These are phyloP conservation scores for Tenthredo notha DNA, from an alignment of 2,888 invertebrate genomes.

Conservation along the genomic window DNA sequence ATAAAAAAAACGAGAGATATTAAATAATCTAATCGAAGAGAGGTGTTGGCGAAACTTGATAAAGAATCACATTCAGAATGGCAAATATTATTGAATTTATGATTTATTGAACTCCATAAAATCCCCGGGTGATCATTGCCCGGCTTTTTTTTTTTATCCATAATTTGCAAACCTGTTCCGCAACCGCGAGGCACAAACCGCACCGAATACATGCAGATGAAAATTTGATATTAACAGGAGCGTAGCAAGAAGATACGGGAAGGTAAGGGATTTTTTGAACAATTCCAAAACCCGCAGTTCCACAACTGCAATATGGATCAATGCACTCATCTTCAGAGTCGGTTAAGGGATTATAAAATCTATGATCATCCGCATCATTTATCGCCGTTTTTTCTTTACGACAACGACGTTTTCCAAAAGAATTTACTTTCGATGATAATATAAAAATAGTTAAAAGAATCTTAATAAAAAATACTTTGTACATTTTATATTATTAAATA, in stretches of 20 bases:
- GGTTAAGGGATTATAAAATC: conserved; percentile 40
- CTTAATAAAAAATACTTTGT: neutral
- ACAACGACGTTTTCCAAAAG: conserved; percentile 51
- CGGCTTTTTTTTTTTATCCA: neutral
- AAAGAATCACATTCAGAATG: neutral
- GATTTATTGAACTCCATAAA: neutral
- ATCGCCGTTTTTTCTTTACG: conserved; percentile 13
- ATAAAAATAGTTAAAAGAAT: neutral
- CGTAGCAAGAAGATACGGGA: conserved; percentile 49
- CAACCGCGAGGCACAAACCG: conserved; percentile 71
- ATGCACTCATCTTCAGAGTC: conserved; percentile 39
- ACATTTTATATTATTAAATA: conserved; percentile 14
- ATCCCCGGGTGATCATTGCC: neutral
- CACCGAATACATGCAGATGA: conserved; percentile 73
- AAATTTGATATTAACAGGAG: conserved; percentile 63
- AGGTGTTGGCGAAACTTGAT: neutral
- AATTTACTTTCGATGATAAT: neutral
- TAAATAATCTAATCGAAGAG: conserved; percentile 2
- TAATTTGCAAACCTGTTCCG: conserved; percentile 66
- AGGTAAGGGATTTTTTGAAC: conserved; percentile 69
- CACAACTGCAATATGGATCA: conserved; percentile 64
- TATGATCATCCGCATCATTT: neutral
- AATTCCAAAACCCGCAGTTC: conserved; percentile 62
- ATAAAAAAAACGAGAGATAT: neutral
- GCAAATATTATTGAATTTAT: too few relatives aligned